Evolutionary conservation across 1,140 invertebrate species (phyloP).

Genomic region (Paramacrobiotus metropolitanus): DNA sequence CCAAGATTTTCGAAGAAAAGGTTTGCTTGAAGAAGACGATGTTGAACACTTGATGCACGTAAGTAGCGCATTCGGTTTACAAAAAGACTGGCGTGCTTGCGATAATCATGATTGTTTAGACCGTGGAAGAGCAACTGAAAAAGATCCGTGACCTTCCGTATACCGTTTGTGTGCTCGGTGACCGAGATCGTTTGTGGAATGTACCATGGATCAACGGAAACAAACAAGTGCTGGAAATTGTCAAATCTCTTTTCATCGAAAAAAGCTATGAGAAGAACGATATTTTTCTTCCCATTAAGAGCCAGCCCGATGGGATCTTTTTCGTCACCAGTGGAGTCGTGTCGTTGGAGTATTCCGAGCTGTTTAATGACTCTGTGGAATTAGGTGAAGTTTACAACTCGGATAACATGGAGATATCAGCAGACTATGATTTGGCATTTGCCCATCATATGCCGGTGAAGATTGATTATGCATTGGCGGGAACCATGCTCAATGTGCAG

Average conservation of each 20-base stretch:
- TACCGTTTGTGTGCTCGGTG: neutral
- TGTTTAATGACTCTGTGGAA: neutral
- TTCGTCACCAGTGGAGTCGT: neutral
- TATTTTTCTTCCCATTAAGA: neutral
- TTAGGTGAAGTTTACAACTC: neutral
- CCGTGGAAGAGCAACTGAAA: neutral
- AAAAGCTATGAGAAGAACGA: neutral
- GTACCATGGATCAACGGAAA: neutral
- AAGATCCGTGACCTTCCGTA: neutral
- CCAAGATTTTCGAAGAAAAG: slow-evolving; percentile 21
- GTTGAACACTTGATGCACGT: slow-evolving; percentile 18
- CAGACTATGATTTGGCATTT: neutral
- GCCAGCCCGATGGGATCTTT: neutral
- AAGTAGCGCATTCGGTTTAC: neutral
- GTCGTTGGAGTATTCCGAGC: neutral
- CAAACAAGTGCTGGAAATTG: neutral
- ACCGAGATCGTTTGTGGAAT: neutral
- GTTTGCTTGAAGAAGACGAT: slow-evolving; percentile 22
- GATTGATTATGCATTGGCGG: slow-evolving; percentile 22
- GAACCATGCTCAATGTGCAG: slow-evolving; percentile 25
- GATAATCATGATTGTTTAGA: neutral
- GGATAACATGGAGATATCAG: neutral
- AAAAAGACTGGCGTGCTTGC: neutral
- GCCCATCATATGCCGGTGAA: neutral
- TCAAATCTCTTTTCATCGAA: neutral